Percentiles rank a stretch among this genome's conserved stretches.
Conservation (phyloP, 2,113 vertebrate genomes). For the Myotis brandtii region DNA sequence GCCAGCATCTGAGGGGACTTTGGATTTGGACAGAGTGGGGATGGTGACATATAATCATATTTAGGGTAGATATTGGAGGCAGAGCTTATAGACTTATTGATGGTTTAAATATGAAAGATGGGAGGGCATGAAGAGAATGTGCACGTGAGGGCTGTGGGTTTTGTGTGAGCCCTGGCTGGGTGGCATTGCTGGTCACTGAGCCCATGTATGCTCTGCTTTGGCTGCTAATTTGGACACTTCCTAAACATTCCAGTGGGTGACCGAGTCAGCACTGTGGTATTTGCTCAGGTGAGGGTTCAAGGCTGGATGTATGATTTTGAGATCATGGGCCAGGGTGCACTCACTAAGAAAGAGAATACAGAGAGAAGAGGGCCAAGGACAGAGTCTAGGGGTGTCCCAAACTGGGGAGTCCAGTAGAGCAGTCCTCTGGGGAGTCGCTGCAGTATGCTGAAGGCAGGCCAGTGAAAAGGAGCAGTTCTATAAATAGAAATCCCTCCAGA, state of each 20-base stretch:
- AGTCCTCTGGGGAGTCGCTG: background rate
- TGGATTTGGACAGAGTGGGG: background rate
- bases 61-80: background rate
- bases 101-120: background rate
- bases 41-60: background rate
- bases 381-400: background rate
- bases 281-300: background rate
- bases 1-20: background rate
- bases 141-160: background rate
- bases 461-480: background rate
- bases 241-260: background rate
- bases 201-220: accelerated
- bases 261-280: background rate
- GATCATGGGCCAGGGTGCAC: too few species aligned
- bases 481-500: background rate
- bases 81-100: background rate
- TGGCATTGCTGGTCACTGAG: background rate
- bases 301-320: background rate
- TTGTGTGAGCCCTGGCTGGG: too few species aligned
- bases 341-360: background rate
- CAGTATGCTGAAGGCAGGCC: background rate
- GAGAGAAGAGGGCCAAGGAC: background rate
- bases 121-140: background rate
- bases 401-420: background rate
- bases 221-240: background rate